Evolutionary conservation across 2,113 vertebrate species (phyloP).

Genomic region (Leptosomus discolor): DNA sequence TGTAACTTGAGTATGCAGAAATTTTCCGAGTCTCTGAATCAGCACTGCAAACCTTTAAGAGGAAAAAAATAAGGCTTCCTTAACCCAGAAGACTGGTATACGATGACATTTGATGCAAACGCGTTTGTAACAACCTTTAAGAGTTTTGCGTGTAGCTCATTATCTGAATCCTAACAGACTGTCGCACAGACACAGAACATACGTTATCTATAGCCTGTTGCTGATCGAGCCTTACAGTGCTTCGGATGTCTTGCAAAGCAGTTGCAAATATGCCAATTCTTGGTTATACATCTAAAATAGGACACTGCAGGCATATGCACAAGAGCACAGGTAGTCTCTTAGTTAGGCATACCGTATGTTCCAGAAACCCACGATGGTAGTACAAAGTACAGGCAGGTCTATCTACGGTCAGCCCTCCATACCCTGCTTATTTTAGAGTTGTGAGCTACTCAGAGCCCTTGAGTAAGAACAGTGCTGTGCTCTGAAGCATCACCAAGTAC

Average conservation of each 20-base stretch:
- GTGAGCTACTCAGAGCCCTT: background rate
- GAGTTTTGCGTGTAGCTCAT: background rate
- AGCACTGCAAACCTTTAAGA: background rate
- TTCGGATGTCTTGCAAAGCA: background rate
- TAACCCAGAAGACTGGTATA: background rate
- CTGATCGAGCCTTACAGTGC: background rate
- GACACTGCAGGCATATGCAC: background rate
- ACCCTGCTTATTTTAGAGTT: background rate
- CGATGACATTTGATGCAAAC: background rate
- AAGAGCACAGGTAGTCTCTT: background rate
- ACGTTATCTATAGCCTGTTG: background rate
- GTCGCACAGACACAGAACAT: background rate
- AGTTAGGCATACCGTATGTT: background rate
- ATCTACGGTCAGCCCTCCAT: background rate
- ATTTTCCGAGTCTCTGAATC: background rate
- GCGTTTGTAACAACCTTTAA: background rate
- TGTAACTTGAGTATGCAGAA: background rate
- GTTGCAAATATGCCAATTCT: background rate
- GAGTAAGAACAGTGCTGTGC: fast-evolving
- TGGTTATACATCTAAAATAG: background rate
- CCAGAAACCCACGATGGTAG: background rate
- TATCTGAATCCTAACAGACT: background rate
- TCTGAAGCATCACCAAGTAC: background rate
- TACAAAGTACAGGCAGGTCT: background rate
- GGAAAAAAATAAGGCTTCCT: background rate